These are phyloP conservation scores for Dasysyrphus albostriatus DNA, from an alignment of 2,888 invertebrate genomes.

Conservation along the genomic window DNA sequence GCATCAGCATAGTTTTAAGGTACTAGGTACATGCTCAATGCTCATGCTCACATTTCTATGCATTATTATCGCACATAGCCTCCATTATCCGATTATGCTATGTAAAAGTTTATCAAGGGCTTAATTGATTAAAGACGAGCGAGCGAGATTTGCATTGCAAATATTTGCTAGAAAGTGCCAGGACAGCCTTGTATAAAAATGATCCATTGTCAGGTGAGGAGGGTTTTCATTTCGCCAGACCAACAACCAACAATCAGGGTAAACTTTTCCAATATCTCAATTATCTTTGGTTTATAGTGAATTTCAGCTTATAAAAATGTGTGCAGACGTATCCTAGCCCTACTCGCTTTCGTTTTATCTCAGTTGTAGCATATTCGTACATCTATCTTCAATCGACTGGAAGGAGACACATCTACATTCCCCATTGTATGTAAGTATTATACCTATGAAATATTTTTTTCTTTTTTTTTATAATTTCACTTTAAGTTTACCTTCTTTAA, in stretches of 20 bases:
- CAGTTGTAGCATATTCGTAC: conserved; percentile 7
- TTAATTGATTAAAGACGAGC: conserved; percentile 62
- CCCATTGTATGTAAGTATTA: background rate
- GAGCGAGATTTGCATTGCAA: conserved; percentile 61
- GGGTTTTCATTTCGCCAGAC: background rate
- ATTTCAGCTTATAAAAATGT: conserved; percentile 14
- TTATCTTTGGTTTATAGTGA: conserved; percentile 59
- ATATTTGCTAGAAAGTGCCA: conserved; percentile 56
- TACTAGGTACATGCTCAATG: background rate
- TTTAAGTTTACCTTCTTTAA: conserved; percentile 60
- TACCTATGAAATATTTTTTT: background rate
- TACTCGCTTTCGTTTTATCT: conserved; percentile 6
- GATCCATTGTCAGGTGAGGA: conserved; percentile 41
- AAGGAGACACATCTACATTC: background rate
- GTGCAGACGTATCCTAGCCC: background rate
- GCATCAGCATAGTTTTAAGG: conserved; percentile 6
- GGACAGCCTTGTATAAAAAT: background rate
- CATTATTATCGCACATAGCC: conserved; percentile 33
- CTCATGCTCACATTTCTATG: background rate
- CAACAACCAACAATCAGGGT: conserved; percentile 49
- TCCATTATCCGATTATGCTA: conserved; percentile 64
- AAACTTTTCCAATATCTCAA: conserved; percentile 70
- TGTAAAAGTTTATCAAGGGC: conserved; percentile 62
- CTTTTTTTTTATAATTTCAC: conserved; percentile 26
- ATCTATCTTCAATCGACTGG: conserved; percentile 3